These are phyloP conservation scores for Chionoecetes opilio DNA, from an alignment of 1,140 invertebrate species.

Conservation along the genomic window DNA sequence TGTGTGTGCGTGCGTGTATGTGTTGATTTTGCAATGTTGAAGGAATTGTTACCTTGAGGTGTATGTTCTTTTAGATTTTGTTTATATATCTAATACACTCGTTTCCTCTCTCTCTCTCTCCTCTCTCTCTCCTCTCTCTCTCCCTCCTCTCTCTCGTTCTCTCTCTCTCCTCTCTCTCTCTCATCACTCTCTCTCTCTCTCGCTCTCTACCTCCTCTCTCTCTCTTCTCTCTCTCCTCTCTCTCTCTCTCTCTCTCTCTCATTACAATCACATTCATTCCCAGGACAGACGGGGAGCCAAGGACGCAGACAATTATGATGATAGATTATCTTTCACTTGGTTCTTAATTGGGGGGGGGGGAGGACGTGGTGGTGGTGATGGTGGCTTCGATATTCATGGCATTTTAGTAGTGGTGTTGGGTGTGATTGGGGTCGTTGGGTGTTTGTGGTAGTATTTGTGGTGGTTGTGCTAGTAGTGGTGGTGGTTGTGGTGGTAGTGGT, in stretches of 20 bases:
- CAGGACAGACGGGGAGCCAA: neutral
- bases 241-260: conserved; percentile 22
- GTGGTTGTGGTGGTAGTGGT: neutral
- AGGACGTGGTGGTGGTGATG: neutral
- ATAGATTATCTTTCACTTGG: neutral
- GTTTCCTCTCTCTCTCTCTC: no score
- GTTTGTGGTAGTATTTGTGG: neutral
- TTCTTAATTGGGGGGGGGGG: neutral
- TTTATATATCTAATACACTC: no score
- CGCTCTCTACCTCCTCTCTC: neutral
- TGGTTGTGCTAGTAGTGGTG: neutral
- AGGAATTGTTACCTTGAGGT: no score
- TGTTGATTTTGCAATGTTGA: no score
- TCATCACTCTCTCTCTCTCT: no score
- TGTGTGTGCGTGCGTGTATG: no score
- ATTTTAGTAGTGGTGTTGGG: neutral
- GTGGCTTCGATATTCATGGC: neutral
- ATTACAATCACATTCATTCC: neutral
- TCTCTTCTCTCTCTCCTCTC: conserved; percentile 23
- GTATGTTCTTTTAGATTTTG: no score
- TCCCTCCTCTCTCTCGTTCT: no score
- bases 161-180: no score
- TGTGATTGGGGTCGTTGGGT: neutral
- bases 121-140: no score
- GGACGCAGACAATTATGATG: neutral